Evolutionary conservation across 2,113 vertebrate species (phyloP), one percentile per base, ranked within the genome.

Genomic region (Trichomycterus rosablanca): DNA sequence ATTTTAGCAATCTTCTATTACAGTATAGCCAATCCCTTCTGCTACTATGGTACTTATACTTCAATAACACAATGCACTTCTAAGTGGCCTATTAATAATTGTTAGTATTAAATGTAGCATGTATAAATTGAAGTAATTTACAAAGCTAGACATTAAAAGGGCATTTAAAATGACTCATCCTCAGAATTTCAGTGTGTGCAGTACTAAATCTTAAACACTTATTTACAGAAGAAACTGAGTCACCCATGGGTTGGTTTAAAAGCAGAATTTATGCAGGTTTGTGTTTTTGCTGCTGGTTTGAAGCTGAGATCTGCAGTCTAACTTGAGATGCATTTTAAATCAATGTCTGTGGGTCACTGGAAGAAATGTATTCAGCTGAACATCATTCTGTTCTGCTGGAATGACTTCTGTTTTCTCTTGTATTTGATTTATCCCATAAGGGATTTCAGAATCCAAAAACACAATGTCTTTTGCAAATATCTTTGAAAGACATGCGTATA

Each of bases 341-440:
- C 9, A 50, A 10, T 68, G 66, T 59, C 45, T 57, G 52, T 50
- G 45, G 52, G 59, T 49, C 49, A 26, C 20, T 56, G 34, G 23
- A 32, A 49, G 16, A 10, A 49, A 43, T 19, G 6, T 50, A 62
- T 56, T 61, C 24, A 42, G 34, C 18, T 9, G 16, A 32, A 50
- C 20, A 39, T 32, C 1, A 23, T 39, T 59, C 6, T 6, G 5
- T 59, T 43, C 34, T 18, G n/a, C 16, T 52, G 23, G 8, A 28
- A 35, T 23, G 39, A 18, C 11, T 59, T 23, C 3, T 14, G 30
- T 28, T 49, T 32, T 30, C 26, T 16, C 15, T 15, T 51, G 8
- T 8, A 49, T 30, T 46, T 20, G 7, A 22, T 22, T 14, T 34
- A 34, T 15, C 1, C 42, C 18, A 40, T 19, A 12, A 59, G 22